These are phyloP conservation scores for Drosophila subsilvestris DNA, from an alignment of 2,888 invertebrate species.

Conservation along the genomic window DNA sequence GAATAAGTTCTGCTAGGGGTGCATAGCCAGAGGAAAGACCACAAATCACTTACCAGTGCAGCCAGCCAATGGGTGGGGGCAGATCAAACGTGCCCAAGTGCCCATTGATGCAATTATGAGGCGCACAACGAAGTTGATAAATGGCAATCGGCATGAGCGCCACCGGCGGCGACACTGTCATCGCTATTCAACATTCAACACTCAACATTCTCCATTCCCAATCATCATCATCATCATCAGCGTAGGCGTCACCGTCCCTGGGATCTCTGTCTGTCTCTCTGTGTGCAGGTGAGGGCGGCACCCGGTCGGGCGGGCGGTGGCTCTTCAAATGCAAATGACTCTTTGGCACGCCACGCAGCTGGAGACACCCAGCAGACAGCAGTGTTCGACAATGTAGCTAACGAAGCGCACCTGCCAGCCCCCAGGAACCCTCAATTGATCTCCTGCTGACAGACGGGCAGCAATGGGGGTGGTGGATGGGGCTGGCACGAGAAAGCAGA, in stretches of 20 bases:
- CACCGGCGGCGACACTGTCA: constrained; percentile 23
- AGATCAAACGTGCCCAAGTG: constrained; percentile 70
- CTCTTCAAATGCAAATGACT: constrained; percentile 76
- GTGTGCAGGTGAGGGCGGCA: background rate
- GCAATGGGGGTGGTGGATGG: constrained; percentile 14
- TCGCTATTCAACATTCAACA: constrained; percentile 11
- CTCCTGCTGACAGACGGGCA: constrained; percentile 64
- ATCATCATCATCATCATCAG: constrained; percentile 24
- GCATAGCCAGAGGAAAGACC: background rate
- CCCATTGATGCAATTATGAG: constrained; percentile 68
- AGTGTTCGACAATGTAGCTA: constrained; percentile 52
- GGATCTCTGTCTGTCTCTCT: background rate
- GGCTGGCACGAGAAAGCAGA: background rate
- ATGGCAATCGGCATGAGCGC: constrained; percentile 59
- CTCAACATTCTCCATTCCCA: constrained; percentile 6
- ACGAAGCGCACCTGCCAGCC: constrained; percentile 49
- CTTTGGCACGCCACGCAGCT: constrained; percentile 67
- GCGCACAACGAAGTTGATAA: constrained; percentile 67
- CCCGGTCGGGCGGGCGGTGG: constrained; percentile 9
- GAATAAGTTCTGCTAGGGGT: constrained; percentile 43
- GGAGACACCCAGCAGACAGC: constrained; percentile 2
- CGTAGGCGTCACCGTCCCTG: constrained; percentile 15
- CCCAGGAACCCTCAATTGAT: constrained; percentile 64
- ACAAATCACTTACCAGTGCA: background rate
- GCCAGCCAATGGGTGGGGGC: background rate